phyloP scores from a whole-genome alignment of 2,113 vertebrate species.

The Nyctereutes procyonoides region DNA sequence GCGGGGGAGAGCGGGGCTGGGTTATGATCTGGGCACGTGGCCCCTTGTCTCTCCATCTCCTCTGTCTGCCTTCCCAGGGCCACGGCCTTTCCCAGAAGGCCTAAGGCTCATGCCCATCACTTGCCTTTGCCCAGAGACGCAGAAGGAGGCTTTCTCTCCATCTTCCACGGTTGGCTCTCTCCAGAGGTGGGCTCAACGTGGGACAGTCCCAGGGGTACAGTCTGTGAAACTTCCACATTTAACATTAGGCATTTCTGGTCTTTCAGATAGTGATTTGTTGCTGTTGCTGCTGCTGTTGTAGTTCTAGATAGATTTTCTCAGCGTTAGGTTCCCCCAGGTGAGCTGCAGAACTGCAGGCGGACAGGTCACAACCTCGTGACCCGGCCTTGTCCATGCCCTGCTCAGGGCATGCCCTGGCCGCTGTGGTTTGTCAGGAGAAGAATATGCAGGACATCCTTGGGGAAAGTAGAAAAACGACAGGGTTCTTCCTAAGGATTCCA shows the following conservation, averaged over 20 bases:
- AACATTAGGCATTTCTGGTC: too few relatives aligned
- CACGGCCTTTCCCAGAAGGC: neutral
- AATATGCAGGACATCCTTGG: rapidly evolving
- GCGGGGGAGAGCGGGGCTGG: rapidly evolving
- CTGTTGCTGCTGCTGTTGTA: too few relatives aligned
- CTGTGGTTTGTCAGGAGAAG: neutral
- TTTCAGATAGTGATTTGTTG: neutral
- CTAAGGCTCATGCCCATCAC: rapidly evolving
- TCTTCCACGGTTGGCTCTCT: rapidly evolving
- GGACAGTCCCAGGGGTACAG: rapidly evolving
- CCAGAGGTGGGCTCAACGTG: neutral
- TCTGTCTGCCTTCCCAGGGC: neutral
- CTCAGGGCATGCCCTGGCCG: rapidly evolving
- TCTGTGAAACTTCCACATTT: neutral
- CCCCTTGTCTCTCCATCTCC: neutral
- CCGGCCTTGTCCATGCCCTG: rapidly evolving
- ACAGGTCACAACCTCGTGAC: neutral
- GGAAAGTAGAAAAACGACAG: neutral
- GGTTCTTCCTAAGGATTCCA: too few relatives aligned
- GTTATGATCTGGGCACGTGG: too few relatives aligned
- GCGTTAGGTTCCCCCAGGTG: too few relatives aligned
- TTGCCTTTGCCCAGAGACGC: neutral
- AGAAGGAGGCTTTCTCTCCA: neutral
- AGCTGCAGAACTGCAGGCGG: neutral
- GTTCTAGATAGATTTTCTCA: neutral